These are phyloP conservation scores for Lomographa bimaculata DNA, from an alignment of 2,888 invertebrate genomes.

Conservation along the genomic window DNA sequence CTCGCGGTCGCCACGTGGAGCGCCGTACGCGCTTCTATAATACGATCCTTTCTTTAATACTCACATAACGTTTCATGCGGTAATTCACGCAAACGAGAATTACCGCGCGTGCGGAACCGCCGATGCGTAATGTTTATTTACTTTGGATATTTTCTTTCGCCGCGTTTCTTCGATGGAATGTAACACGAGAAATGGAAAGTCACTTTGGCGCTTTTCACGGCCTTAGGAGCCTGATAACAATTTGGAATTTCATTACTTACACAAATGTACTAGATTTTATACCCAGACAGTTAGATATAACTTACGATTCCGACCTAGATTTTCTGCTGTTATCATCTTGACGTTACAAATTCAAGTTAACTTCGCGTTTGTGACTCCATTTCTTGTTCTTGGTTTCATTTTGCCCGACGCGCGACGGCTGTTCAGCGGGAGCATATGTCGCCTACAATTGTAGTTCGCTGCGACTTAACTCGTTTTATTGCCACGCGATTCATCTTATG, in stretches of 20 bases:
- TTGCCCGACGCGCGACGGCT: conserved; percentile 34
- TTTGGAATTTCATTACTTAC: conserved; percentile 5
- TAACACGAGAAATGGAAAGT: conserved; percentile 14
- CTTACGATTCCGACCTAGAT: conserved; percentile 4
- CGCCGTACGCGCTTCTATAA: conserved; percentile 26
- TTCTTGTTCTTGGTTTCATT: conserved; percentile 33
- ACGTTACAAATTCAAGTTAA: conserved; percentile 20
- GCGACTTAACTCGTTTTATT: conserved; percentile 44
- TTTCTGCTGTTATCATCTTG: conserved; percentile 7
- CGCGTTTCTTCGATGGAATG: conserved; percentile 12
- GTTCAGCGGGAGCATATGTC: conserved; percentile 35
- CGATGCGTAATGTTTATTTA: conserved; percentile 19
- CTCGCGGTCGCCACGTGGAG: conserved; percentile 45
- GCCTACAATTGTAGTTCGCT: conserved; percentile 40
- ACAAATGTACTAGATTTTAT: not conserved
- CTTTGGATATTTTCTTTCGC: conserved; percentile 3
- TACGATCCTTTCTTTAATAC: conserved; percentile 23
- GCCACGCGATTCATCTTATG: conserved; percentile 40
- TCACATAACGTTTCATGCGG: conserved; percentile 15
- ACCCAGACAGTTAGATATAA: not conserved
- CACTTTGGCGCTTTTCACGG: not conserved
- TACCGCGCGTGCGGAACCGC: conserved; percentile 7
- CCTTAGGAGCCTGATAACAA: conserved; percentile 1
- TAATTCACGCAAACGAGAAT: conserved; percentile 11
- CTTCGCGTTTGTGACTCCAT: conserved; percentile 17